Evolutionary conservation across 2,888 invertebrate genomes (phyloP), one percentile per base, ranked within the genome.

Genomic region (Selenia dentaria): DNA sequence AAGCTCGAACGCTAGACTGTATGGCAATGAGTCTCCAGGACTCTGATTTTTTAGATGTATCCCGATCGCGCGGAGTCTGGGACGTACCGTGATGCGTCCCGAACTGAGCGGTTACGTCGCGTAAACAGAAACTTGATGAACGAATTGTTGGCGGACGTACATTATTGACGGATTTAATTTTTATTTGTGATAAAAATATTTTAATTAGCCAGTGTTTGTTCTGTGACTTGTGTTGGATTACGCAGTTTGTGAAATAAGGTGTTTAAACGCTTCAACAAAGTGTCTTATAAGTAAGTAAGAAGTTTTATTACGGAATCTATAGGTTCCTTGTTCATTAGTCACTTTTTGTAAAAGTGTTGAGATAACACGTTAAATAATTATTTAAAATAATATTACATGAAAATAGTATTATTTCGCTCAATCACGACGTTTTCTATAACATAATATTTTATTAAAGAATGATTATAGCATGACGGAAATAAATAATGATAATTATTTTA

Each of bases 31-130:
- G 85, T 82, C 83, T 79, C 74, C 81, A 84, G 88, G 84, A 88
- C 70, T 80, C 74, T 66, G 71, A 79, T 83, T 86, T 87, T 88
- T 88, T 83, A 89, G 89, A 89, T 85, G 84, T 80, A 71, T 74
- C 73, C 71, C 67, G 74, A 66, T 66, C 80, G 81, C 60, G 71
- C 58, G 64, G 75, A 75, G 55, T 78, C 72, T 70, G 82, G 69
- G 82, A 83, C 89, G 88, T 79, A 64, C 69, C 68, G 63, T 58
- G 57, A 51, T 59, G 45, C 55, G 47, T 37, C 41, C 22, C 16
- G 27, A 36, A 28, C 48, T 22, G 45, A 43, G 37, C 42, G 39
- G 38, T 55, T 47, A 40, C 56, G 53, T 51, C 49, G 58, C 58
- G 59, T 43, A 40, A 52, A 48, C 24, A 37, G 11, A 32, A 47